These are phyloP conservation scores for Pandion haliaetus DNA, from an alignment of 2,113 vertebrate genomes.

Conservation along the genomic window DNA sequence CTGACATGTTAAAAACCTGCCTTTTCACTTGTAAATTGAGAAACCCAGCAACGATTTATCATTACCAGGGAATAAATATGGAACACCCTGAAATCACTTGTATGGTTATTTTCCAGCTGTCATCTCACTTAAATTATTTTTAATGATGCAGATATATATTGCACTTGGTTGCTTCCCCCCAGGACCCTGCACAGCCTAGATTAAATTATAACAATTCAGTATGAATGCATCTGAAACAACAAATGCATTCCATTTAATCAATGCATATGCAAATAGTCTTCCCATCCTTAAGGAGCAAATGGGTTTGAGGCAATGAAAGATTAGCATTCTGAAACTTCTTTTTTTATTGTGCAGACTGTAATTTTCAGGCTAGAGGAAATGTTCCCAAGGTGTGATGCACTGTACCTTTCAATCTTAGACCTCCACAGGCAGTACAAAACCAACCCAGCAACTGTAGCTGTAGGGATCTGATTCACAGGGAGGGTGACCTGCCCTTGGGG, in stretches of 20 bases:
- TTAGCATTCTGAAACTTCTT: not conserved
- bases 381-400: not conserved
- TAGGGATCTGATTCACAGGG: not conserved
- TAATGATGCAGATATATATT: not conserved
- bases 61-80: not conserved
- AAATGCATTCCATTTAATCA: slow-evolving; percentile 1
- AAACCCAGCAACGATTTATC: not conserved
- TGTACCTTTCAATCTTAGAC: not conserved
- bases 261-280: not conserved
- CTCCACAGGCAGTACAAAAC: not conserved
- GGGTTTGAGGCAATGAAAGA: not conserved
- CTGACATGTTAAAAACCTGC: not conserved
- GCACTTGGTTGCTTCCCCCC: not conserved
- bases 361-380: not conserved
- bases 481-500: not conserved
- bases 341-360: not conserved
- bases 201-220: slow-evolving; percentile 28
- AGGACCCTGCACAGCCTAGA: not conserved
- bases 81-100: not conserved
- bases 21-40: not conserved
- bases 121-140: slow-evolving; percentile 16
- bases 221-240: slow-evolving; percentile 7
- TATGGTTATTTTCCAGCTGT: not conserved
- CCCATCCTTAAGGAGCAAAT: not conserved
- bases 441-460: not conserved